Percentiles rank a stretch among this genome's conserved stretches.
Evolutionary conservation across 1,140 invertebrate genomes (phyloP).

Genomic region (Drosophila busckii): DNA sequence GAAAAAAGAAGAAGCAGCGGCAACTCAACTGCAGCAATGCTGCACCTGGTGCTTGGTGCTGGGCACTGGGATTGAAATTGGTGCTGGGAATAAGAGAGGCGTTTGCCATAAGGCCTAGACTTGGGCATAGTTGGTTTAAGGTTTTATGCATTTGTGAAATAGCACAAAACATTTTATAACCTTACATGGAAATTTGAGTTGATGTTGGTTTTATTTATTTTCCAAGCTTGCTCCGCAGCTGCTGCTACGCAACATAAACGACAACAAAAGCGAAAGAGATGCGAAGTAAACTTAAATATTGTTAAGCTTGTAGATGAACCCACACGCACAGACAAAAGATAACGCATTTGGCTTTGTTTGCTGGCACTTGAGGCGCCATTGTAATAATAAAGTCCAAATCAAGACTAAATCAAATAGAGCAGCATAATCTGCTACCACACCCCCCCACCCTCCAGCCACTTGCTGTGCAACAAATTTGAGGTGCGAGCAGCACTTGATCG

Average conservation of each 20-base stretch:
- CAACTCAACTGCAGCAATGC: conserved; percentile 35
- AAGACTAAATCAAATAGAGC: conserved; percentile 69
- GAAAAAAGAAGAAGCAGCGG: no score
- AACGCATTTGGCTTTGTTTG: conserved; percentile 26
- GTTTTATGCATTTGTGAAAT: conserved; percentile 69
- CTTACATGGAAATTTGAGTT: conserved; percentile 58
- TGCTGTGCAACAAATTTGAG: conserved; percentile 24
- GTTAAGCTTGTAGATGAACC: conserved; percentile 52
- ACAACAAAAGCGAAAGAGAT: conserved; percentile 1
- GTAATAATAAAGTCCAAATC: conserved; percentile 70
- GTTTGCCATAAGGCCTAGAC: conserved; percentile 7
- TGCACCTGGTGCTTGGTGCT: conserved; percentile 53
- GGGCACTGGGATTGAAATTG: background rate
- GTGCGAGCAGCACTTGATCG: conserved; percentile 57
- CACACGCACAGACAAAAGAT: conserved; percentile 47
- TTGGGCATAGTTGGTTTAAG: conserved; percentile 24
- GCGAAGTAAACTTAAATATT: conserved; percentile 53
- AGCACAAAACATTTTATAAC: conserved; percentile 63
- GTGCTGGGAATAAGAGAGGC: background rate
- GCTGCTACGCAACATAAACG: conserved; percentile 3
- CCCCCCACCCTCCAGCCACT: background rate
- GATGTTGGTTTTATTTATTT: conserved; percentile 53
- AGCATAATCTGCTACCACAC: conserved; percentile 51
- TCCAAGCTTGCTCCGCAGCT: conserved; percentile 52
- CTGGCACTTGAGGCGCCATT: conserved; percentile 69